A percentile compares a stretch with the other conserved stretches of the same genome.
phyloP scores from a whole-genome alignment of 2,113 vertebrate species.

The Fregetta grallaria region DNA sequence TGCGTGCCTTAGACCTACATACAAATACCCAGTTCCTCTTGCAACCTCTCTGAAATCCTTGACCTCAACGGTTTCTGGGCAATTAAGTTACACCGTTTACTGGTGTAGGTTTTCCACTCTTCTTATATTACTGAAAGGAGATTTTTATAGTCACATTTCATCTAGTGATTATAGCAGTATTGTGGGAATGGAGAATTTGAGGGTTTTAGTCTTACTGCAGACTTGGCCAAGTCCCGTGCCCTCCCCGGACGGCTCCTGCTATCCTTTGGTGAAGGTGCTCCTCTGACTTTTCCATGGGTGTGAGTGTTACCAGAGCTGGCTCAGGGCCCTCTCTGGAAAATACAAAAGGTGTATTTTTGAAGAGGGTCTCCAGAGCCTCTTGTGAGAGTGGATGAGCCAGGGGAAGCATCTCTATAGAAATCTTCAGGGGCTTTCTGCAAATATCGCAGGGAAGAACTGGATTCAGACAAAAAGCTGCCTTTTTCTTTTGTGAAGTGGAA shows the following conservation, averaged over 20 bases:
- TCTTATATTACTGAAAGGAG: background rate
- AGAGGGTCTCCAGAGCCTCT: background rate
- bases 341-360: background rate
- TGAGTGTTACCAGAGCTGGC: background rate
- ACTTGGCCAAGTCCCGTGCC: background rate
- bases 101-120: background rate
- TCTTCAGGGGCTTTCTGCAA: background rate
- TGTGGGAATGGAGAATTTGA: background rate
- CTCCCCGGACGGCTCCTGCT: background rate
- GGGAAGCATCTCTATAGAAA: background rate
- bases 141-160: background rate
- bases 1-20: background rate
- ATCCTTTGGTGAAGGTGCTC: background rate
- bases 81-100: background rate
- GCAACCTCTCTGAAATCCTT: background rate
- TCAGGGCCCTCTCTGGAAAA: background rate
- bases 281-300: background rate
- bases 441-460: background rate
- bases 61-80: background rate
- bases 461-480: background rate
- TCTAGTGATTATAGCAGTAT: background rate
- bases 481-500: background rate
- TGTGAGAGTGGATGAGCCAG: background rate
- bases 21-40: background rate
- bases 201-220: background rate